Evolutionary conservation across 1,140 invertebrate species (phyloP), one percentile per base, ranked within the genome.

Genomic region (Drosophila arawakana): DNA sequence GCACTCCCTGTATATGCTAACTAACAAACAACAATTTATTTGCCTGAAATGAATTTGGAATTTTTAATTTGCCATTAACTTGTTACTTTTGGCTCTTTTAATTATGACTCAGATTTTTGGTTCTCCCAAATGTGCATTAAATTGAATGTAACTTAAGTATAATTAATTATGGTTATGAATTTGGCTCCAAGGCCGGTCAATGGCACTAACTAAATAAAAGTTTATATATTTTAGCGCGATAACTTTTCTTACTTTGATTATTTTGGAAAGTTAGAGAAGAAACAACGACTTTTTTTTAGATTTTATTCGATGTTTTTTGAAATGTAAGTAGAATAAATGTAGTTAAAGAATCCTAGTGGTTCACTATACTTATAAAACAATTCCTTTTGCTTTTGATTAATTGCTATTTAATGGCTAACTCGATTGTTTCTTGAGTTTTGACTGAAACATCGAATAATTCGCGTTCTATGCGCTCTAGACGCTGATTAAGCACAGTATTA

Each of bases 61-160:
- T 84, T 84, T 73, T 39, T 76, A 83, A 83, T 83, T 80, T 65
- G 21, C 47, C 49, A 69, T 83, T 67, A 72, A 79, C 57, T 60
- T 69, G 62, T 74, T 66, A 37, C 30, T 52, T 52, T 46, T 73
- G 65, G 44, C 13, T 59, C 63, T 37, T 80, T 81, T 81, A 73
- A 77, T 81, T 81, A 73, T 69, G 49, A 70, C 52, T 35, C 63
- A 58, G 79, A 73, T 73, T 73, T 65, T 60, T 65, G 58, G 43
- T 39, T 72, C 61, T 62, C 21, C 25, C 71, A 43, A 62, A 60
- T 80, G 61, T 54, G 30, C 37, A 69, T 79, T 54, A 50, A 65
- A 66, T 50, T 69, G 67, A 62, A 72, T 78, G 62, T 78, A 82
- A 81, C 21, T 39, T 63, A 52, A 63, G 47, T 63, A 15, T 35